phyloP scores from a whole-genome alignment of 2,113 vertebrate species.

The Mionectes macconnelli region DNA sequence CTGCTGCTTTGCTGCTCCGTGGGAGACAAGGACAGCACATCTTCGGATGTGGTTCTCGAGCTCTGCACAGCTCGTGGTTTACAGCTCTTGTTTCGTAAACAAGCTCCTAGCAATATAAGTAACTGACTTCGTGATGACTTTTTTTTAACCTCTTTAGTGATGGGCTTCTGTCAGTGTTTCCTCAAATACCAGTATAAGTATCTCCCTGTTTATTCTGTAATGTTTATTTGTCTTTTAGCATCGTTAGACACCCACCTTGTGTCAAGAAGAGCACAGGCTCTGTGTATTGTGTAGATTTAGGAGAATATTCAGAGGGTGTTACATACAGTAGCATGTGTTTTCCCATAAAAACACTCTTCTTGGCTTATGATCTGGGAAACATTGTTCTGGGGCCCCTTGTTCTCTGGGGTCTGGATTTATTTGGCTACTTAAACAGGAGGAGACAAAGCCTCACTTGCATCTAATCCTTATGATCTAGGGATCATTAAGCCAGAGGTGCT shows the following conservation, averaged over 20 bases:
- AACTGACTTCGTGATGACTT: background rate
- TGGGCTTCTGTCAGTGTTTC: background rate
- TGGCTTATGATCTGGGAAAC: background rate
- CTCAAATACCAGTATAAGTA: background rate
- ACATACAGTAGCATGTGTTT: background rate
- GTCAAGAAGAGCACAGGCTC: background rate
- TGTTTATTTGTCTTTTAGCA: background rate
- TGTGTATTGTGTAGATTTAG: background rate
- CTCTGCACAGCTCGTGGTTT: background rate
- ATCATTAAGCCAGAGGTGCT: background rate
- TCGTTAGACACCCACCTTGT: background rate
- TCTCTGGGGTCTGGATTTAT: background rate
- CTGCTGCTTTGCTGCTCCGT: background rate
- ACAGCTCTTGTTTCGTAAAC: background rate
- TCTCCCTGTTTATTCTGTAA: background rate
- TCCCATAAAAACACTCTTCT: background rate
- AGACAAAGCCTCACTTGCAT: background rate
- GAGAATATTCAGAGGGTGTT: background rate
- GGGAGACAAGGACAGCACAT: background rate
- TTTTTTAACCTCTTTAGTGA: background rate
- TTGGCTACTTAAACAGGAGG: background rate
- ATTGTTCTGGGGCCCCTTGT: background rate
- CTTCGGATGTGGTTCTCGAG: background rate
- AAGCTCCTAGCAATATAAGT: background rate
- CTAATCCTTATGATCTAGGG: background rate